A percentile compares a stretch with the other conserved stretches of the same genome.
Conservation (phyloP, 2,797 vertebrate genomes). For the Typhlichthys subterraneus region DNA sequence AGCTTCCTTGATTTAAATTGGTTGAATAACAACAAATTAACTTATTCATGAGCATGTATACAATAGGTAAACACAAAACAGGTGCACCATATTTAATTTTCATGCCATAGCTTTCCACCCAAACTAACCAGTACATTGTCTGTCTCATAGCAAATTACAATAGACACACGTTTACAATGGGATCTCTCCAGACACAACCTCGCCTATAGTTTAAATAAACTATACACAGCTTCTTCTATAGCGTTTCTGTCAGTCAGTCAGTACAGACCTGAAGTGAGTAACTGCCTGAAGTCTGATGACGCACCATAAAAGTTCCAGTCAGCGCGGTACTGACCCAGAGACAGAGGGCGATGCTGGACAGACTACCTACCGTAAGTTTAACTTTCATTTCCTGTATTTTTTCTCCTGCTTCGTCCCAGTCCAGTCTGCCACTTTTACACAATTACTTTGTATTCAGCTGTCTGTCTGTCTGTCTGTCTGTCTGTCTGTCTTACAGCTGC, state of each 20-base stretch:
- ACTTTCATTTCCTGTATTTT: neutral
- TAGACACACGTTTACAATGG: too few relatives aligned
- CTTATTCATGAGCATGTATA: too few relatives aligned
- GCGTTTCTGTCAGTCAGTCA: conserved; percentile 19
- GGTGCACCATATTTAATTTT: too few relatives aligned
- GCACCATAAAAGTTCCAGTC: conserved; percentile 17
- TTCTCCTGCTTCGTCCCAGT: too few relatives aligned
- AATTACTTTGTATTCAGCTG: neutral
- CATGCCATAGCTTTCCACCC: too few relatives aligned
- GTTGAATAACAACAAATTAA: too few relatives aligned
- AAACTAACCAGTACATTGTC: too few relatives aligned
- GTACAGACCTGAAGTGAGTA: conserved; percentile 21
- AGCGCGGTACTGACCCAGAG: conserved; percentile 8
- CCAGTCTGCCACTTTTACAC: neutral
- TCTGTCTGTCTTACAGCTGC: neutral
- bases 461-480: neutral
- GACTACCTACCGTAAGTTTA: too few relatives aligned
- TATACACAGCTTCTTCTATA: neutral
- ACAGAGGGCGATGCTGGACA: neutral
- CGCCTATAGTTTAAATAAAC: too few relatives aligned
- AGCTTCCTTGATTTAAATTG: too few relatives aligned
- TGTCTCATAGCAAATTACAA: too few relatives aligned
- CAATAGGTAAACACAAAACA: neutral
- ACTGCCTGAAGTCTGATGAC: conserved; percentile 9
- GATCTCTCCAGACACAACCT: too few relatives aligned